Evolutionary conservation across 2,797 vertebrate species (phyloP), one percentile per base, ranked within the genome.

Genomic region (Enteromius fasciolatus): DNA sequence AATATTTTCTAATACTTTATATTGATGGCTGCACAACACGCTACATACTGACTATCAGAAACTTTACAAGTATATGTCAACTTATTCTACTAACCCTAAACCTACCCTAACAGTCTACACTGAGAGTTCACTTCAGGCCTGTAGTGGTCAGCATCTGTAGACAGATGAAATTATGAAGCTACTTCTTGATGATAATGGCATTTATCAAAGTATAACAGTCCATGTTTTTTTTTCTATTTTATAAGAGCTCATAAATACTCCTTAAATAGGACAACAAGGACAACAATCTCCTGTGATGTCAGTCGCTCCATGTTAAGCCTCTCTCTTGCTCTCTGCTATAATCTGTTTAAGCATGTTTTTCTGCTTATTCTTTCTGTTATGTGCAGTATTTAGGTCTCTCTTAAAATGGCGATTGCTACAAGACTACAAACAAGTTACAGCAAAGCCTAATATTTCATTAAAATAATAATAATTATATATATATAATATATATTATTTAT

Each of bases 271-370:
- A 33, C 33, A 33, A 33, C 31, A 33, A 77, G 18, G 23, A 64
- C 25, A 48, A 78, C 28, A 78, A 50, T 78, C 18, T 78, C 11
- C 39, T 46, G 17, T 66, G 20, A 78, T 63, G 23, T 31, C 57
- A 46, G 39, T 63, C 25, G 10, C 25, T n/a, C 39, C 7, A 18
- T 15, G 41, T 1, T 66, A 77, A 77, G 9, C 11, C 23, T 11
- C 50, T 23, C 36, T n/a, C 33, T 67, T 41, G 17, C 52, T 23
- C 33, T 33, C 33, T 33, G 33, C 33, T 33, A 33, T 33, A 33
- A 33, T 33, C 33, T 33, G 4, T 33, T 33, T 33, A 33, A 33
- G 33, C 33, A 33, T 33, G 33, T 33, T 33, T 33, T 33, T 33
- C 33, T 36, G 70, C 48, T 74, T 52, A 36, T 54, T 74, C 18